Conservation (phyloP, 2,888 invertebrate genomes). For the Andrena haemorrhoa region DNA sequence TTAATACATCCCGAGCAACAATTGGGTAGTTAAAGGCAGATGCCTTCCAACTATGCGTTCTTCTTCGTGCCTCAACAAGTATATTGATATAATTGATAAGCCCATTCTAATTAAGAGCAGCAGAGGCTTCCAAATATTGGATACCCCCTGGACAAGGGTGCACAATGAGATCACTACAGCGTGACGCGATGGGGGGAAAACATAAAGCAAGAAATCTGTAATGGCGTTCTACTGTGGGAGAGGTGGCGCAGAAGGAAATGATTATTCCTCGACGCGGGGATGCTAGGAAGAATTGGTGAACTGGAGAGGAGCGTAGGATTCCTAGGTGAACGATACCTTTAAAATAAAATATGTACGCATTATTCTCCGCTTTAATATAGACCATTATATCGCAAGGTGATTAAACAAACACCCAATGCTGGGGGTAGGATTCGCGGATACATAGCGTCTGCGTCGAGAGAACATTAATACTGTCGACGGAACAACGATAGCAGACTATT, state of each 20-base stretch:
- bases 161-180: slow-evolving; percentile 60
- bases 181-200: slow-evolving; percentile 52
- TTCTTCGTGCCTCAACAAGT: slow-evolving; percentile 64
- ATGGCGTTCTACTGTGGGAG: slow-evolving; percentile 15
- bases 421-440: background rate
- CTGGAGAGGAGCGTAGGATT: background rate
- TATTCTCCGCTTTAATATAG: background rate
- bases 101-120: slow-evolving; percentile 79
- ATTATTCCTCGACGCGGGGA: slow-evolving; percentile 11
- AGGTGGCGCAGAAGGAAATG: slow-evolving; percentile 7
- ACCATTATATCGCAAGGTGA: too few species aligned
- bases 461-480: background rate
- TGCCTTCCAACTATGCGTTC: slow-evolving; percentile 18
- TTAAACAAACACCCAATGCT: background rate
- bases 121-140: slow-evolving; percentile 64
- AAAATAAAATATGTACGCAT: background rate
- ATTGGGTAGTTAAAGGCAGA: background rate
- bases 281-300: background rate
- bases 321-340: background rate
- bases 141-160: slow-evolving; percentile 36
- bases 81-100: slow-evolving; percentile 75
- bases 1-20: background rate
- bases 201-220: slow-evolving; percentile 40
- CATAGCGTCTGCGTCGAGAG: background rate
- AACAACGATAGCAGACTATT: background rate